phyloP scores from a whole-genome alignment of 1,140 invertebrate genomes.

The Drosophila sulfurigaster region DNA sequence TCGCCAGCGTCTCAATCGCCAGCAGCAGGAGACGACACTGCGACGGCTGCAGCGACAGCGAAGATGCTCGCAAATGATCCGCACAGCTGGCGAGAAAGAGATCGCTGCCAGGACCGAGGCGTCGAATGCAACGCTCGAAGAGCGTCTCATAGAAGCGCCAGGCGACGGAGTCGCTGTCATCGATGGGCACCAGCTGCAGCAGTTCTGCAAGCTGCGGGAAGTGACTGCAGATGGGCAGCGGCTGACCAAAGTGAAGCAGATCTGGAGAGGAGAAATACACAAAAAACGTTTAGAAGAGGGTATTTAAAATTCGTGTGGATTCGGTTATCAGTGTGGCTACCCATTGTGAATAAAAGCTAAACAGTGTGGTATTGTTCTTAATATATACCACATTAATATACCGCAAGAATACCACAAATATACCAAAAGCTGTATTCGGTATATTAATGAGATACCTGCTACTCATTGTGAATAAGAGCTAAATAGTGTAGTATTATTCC shows the following conservation, averaged over 20 bases:
- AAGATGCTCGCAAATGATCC: slow-evolving; percentile 24
- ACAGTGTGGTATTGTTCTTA: too few species aligned
- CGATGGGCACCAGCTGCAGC: slow-evolving; percentile 40
- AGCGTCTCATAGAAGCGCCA: slow-evolving; percentile 68
- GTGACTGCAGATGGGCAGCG: slow-evolving; percentile 53
- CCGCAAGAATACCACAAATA: too few species aligned
- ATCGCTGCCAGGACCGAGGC: slow-evolving; percentile 45
- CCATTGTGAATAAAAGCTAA: too few species aligned
- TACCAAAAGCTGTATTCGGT: too few species aligned
- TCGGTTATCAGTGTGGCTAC: too few species aligned
- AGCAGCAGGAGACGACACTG: slow-evolving; percentile 62
- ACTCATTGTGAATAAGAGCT: too few species aligned
- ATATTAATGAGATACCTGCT: too few species aligned
- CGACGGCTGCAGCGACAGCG: slow-evolving; percentile 6
- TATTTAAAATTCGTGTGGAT: neutral
- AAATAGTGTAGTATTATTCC: too few species aligned
- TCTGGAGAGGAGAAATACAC: slow-evolving; percentile 27
- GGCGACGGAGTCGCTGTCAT: neutral
- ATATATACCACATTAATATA: too few species aligned
- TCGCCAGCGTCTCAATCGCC: slow-evolving; percentile 66
- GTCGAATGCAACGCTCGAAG: slow-evolving; percentile 62
- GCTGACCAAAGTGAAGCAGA: slow-evolving; percentile 66
- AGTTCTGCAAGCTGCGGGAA: slow-evolving; percentile 42
- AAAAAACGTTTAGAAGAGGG: neutral
- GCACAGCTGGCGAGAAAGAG: slow-evolving; percentile 52